These are phyloP conservation scores for Artibeus lituratus DNA, from an alignment of 2,797 vertebrate genomes.

Conservation along the genomic window DNA sequence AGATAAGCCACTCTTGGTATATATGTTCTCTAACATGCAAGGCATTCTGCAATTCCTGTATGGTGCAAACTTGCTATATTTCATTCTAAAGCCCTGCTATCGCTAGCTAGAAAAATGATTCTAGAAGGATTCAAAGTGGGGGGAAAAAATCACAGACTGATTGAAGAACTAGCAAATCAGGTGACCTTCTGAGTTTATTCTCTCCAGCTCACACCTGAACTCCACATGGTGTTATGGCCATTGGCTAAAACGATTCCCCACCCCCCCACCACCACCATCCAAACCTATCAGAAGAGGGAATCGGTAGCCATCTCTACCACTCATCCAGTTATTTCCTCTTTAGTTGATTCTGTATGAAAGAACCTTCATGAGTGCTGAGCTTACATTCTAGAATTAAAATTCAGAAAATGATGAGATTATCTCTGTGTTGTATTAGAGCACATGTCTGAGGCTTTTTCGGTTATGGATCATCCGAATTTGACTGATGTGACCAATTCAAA, in stretches of 20 bases:
- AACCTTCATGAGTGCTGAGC: not conserved
- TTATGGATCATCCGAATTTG: not conserved
- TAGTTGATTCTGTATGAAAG: not conserved
- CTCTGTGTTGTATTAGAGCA: not conserved
- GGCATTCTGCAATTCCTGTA: not conserved
- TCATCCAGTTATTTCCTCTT: not conserved
- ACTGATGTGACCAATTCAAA: not conserved
- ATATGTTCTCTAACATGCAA: not conserved
- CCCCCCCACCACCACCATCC: accelerated
- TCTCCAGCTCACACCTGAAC: not conserved
- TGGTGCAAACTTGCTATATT: not conserved
- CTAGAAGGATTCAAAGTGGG: not conserved
- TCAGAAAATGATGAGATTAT: not conserved
- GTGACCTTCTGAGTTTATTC: not conserved
- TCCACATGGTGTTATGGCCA: not conserved
- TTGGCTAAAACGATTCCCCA: not conserved
- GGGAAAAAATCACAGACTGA: not conserved
- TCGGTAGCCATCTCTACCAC: not conserved
- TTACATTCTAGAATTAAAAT: slow-evolving; percentile 38
- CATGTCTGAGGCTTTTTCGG: not conserved
- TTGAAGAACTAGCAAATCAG: not conserved
- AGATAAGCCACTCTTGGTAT: not conserved
- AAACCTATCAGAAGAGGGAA: not conserved
- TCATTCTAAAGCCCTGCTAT: not conserved
- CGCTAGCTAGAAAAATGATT: not conserved